Evolutionary conservation across 1,140 invertebrate genomes (phyloP).

Genomic region (Zaprionus vittiger): DNA sequence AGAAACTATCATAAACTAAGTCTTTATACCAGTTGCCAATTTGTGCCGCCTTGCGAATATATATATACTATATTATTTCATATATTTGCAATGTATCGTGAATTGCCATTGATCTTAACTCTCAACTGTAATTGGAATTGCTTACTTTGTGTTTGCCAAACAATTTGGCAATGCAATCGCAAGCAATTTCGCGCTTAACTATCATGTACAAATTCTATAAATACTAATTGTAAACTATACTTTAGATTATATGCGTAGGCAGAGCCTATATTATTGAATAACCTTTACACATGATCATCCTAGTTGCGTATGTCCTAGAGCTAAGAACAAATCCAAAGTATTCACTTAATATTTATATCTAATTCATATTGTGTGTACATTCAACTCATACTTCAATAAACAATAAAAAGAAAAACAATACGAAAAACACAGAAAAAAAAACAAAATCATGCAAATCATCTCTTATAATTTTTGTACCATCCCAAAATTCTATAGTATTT

Average conservation of each 20-base stretch:
- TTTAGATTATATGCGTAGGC: conserved; percentile 63
- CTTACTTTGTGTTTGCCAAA: conserved; percentile 63
- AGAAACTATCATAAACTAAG: conserved; percentile 32
- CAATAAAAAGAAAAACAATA: conserved; percentile 27
- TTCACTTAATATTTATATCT: conserved; percentile 78
- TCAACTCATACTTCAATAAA: conserved; percentile 73
- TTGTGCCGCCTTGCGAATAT: conserved; percentile 58
- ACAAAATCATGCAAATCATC: conserved; percentile 14
- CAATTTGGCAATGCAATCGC: conserved; percentile 60
- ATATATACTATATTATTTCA: background rate
- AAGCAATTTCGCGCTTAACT: conserved; percentile 68
- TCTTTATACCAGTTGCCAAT: conserved; percentile 47
- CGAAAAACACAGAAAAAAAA: conserved; percentile 16
- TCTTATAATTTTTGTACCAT: no score
- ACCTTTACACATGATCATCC: conserved; percentile 41
- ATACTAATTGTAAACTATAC: conserved; percentile 42
- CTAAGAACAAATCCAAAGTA: conserved; percentile 79
- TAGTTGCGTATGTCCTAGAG: conserved; percentile 52
- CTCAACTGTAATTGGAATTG: conserved; percentile 48
- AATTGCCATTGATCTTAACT: conserved; percentile 54
- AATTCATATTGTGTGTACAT: conserved; percentile 64
- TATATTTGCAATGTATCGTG: conserved; percentile 37
- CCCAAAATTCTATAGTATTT: no score
- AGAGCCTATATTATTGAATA: conserved; percentile 69
- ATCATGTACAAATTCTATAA: conserved; percentile 73